Evolutionary conservation across 1,140 invertebrate species (phyloP).

Genomic region (Paraescarpia echinospica): DNA sequence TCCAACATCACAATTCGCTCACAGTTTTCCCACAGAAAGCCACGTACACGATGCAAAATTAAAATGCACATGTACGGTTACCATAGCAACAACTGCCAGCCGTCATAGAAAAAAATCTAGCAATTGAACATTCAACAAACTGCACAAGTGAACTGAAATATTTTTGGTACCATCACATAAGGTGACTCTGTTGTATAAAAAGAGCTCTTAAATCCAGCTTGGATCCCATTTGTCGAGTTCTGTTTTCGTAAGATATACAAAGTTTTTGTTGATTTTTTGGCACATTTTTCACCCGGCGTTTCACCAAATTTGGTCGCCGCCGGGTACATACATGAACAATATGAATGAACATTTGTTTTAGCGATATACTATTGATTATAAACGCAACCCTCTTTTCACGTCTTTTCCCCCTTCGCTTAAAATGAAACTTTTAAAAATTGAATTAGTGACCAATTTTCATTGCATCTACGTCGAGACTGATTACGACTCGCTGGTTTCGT

Average conservation of each 20-base stretch:
- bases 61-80: neutral
- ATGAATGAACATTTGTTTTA: neutral
- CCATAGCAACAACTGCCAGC: conserved; percentile 3
- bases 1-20: neutral
- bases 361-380: neutral
- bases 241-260: neutral
- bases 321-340: neutral
- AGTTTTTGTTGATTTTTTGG: neutral
- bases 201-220: neutral
- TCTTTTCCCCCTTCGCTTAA: neutral
- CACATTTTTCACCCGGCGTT: neutral
- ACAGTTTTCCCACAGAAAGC: neutral
- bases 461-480: neutral
- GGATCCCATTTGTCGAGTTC: neutral
- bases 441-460: neutral
- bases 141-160: neutral
- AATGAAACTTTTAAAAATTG: neutral
- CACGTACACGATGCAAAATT: neutral
- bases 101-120: neutral
- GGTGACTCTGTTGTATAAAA: neutral
- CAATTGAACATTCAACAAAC: conserved; percentile 1
- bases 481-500: neutral
- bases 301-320: neutral
- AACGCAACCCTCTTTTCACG: neutral
- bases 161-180: neutral